Conservation (phyloP, 2,113 vertebrate genomes). For the Oryzias curvinotus region DNA sequence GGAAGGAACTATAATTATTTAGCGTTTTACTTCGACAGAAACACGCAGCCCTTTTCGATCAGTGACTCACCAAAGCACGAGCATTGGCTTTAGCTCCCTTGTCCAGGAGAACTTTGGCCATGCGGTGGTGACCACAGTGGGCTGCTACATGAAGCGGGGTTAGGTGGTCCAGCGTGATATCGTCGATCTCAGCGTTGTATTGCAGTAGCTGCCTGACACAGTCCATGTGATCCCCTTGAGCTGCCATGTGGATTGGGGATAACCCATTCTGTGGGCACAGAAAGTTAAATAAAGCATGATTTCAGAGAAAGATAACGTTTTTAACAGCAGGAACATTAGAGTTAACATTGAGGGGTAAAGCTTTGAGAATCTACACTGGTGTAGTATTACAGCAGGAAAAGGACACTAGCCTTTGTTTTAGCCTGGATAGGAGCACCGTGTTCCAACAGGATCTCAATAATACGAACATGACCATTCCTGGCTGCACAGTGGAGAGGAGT, state of each 20-base stretch:
- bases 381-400: not conserved
- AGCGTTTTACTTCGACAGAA: not conserved
- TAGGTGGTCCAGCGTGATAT: slow-evolving; percentile 96
- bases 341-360: not conserved
- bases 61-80: slow-evolving; percentile 86
- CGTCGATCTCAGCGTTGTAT: slow-evolving; percentile 91
- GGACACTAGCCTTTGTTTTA: slow-evolving; percentile 90
- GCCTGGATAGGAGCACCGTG: slow-evolving; percentile 95
- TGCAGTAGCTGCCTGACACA: slow-evolving; percentile 93
- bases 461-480: slow-evolving; percentile 92
- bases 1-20: not conserved
- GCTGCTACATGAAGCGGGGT: slow-evolving; percentile 96
- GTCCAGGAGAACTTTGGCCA: slow-evolving; percentile 94
- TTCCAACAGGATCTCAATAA: slow-evolving; percentile 95
- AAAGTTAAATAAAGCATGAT: not conserved
- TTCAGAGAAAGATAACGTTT: not conserved
- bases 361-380: not conserved
- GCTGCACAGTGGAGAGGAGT: slow-evolving; percentile 98
- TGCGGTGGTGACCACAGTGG: slow-evolving; percentile 94
- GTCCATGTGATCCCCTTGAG: slow-evolving; percentile 96
- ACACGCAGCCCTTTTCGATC: not conserved
- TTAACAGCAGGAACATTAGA: not conserved
- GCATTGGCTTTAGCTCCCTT: slow-evolving; percentile 96
- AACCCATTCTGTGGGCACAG: slow-evolving; percentile 84
- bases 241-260: slow-evolving; percentile 98